Evolutionary conservation across 2,113 vertebrate species (phyloP).

Genomic region (Camarhynchus parvulus): DNA sequence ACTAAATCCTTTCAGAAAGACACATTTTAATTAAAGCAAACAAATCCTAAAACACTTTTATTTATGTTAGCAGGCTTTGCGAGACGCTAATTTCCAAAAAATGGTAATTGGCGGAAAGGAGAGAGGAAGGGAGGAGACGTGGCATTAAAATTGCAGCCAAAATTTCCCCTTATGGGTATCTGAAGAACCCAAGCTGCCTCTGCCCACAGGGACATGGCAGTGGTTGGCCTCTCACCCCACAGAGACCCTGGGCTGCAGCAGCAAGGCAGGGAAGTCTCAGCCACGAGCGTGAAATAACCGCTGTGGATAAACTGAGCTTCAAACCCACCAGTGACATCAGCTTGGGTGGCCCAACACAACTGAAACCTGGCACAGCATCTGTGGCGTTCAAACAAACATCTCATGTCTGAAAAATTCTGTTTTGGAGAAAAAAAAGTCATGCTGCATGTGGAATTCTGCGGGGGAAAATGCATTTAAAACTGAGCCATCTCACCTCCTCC

Average conservation of each 20-base stretch:
- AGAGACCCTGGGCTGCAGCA: fast-evolving
- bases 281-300: fast-evolving
- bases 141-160: neutral
- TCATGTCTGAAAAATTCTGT: fast-evolving
- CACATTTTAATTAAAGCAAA: conserved; percentile 53
- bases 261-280: neutral
- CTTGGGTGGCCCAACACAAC: neutral
- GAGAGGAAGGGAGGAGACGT: conserved; percentile 36
- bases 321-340: neutral
- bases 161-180: neutral
- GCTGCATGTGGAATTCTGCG: neutral
- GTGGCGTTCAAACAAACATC: fast-evolving
- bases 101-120: conserved; percentile 19
- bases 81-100: conserved; percentile 4
- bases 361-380: neutral
- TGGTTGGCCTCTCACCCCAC: fast-evolving
- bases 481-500: neutral
- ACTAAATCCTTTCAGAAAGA: conserved; percentile 46
- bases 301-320: neutral
- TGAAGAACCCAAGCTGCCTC: neutral
- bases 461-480: neutral
- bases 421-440: neutral
- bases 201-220: fast-evolving
- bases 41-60: conserved; percentile 41
- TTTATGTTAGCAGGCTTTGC: neutral